Conservation (phyloP, 2,797 vertebrate species). For the Leucoraja ocellata region DNA sequence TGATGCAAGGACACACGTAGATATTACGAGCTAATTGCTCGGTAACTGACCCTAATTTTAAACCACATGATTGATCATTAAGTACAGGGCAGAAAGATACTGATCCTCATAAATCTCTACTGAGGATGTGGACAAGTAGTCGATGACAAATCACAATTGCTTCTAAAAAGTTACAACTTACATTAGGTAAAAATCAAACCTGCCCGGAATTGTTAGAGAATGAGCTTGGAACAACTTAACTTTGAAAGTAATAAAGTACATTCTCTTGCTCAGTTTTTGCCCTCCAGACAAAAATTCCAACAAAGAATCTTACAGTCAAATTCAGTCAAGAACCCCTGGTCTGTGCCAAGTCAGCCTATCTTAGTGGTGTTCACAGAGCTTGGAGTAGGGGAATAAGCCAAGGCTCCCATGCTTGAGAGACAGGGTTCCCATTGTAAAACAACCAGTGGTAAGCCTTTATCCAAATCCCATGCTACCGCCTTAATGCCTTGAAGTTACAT, state of each 20-base stretch:
- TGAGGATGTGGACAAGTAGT: neutral
- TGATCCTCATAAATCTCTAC: neutral
- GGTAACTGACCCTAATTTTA: neutral
- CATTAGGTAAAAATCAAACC: neutral
- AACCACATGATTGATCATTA: neutral
- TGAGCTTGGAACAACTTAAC: neutral
- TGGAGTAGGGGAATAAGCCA: neutral
- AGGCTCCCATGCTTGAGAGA: neutral
- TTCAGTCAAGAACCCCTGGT: neutral
- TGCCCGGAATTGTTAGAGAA: neutral
- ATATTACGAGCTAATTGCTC: neutral
- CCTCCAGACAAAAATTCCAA: neutral
- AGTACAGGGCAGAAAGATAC: no score
- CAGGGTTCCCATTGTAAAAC: neutral
- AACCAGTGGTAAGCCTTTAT: neutral
- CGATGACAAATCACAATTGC: neutral
- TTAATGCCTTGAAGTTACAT: neutral
- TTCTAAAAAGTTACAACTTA: neutral
- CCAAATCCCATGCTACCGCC: neutral
- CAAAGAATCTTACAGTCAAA: neutral
- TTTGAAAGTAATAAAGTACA: neutral
- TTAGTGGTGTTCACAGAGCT: neutral
- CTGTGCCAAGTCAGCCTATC: neutral
- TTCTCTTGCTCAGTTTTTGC: slow-evolving; percentile 2
- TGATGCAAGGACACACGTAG: neutral